These are phyloP conservation scores for Drosophila nr. perissopoda DNA, from an alignment of 2,888 invertebrate genomes.

Conservation along the genomic window DNA sequence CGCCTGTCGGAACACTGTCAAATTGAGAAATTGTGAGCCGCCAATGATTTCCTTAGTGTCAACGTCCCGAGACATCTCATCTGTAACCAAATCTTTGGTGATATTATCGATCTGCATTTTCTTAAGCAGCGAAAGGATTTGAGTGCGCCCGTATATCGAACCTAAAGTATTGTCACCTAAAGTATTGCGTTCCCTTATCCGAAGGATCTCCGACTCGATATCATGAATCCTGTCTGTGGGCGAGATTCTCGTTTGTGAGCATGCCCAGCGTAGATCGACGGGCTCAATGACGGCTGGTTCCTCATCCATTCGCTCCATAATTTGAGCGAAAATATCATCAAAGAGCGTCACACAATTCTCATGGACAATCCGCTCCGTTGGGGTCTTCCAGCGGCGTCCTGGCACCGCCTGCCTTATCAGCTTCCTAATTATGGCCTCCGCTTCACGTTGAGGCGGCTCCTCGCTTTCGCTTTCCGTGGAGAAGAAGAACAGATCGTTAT, in stretches of 20 bases:
- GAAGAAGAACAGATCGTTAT: slow-evolving; percentile 71
- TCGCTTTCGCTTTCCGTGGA: slow-evolving; percentile 71
- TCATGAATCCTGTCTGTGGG: slow-evolving; percentile 22
- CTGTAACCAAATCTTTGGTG: slow-evolving; percentile 29
- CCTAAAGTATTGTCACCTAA: no score
- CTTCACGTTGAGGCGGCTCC: slow-evolving; percentile 57
- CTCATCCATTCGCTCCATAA: slow-evolving; percentile 17
- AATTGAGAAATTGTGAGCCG: slow-evolving; percentile 10
- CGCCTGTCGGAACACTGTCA: background rate
- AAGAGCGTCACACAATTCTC: slow-evolving; percentile 70
- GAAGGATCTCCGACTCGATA: background rate
- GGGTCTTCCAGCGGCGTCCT: slow-evolving; percentile 75
- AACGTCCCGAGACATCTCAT: background rate
- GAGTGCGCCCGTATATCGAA: background rate
- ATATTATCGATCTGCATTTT: slow-evolving; percentile 44
- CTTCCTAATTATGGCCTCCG: slow-evolving; percentile 74
- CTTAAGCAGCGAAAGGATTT: slow-evolving; percentile 34
- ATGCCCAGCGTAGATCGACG: background rate
- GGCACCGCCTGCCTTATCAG: slow-evolving; percentile 75
- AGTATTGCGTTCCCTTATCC: background rate
- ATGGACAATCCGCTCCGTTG: slow-evolving; percentile 66
- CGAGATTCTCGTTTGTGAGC: slow-evolving; percentile 11
- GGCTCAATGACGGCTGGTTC: slow-evolving; percentile 2
- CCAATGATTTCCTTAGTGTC: background rate
- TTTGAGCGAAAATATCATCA: slow-evolving; percentile 59